Conservation (phyloP, 2,113 vertebrate genomes). For the human (Homo sapiens) region DNA sequence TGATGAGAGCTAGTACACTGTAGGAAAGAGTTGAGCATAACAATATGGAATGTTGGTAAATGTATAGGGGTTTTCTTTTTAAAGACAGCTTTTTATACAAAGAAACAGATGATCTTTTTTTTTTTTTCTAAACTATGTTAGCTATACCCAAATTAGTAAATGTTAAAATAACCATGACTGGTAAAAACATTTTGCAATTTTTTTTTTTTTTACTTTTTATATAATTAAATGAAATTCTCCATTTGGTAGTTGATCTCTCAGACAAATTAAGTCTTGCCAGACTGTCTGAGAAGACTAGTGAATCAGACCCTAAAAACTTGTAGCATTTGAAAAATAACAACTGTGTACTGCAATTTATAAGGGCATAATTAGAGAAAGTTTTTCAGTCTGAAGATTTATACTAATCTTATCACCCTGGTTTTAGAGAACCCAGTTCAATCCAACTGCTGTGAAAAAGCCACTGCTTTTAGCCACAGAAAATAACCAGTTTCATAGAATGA, state of each 20-base stretch:
- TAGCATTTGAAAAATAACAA: conserved; percentile 38
- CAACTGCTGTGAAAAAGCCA: not conserved
- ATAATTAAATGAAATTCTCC: conserved; percentile 58
- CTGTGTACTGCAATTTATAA: not conserved
- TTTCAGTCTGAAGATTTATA: not conserved
- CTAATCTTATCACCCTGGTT: not conserved
- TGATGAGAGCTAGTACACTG: not conserved
- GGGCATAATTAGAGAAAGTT: not conserved
- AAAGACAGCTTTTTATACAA: conserved; percentile 39
- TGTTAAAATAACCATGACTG: conserved; percentile 59
- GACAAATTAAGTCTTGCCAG: conserved; percentile 56
- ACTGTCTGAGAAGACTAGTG: conserved; percentile 57
- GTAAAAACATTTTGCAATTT: conserved; percentile 42
- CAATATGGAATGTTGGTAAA: not conserved
- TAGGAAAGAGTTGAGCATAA: not conserved
- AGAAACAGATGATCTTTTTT: conserved; percentile 45
- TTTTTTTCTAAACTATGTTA: not conserved
- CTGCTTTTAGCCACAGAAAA: not conserved
- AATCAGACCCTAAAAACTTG: conserved; percentile 54
- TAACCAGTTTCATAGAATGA: not conserved
- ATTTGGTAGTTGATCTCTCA: conserved; percentile 25
- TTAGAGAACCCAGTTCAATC: not conserved
- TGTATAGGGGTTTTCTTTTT: not conserved
- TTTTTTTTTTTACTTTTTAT: conserved; percentile 58
- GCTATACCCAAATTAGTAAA: conserved; percentile 60